These are phyloP conservation scores for Terrapene triunguis DNA, from an alignment of 2,113 vertebrate species.

Conservation along the genomic window DNA sequence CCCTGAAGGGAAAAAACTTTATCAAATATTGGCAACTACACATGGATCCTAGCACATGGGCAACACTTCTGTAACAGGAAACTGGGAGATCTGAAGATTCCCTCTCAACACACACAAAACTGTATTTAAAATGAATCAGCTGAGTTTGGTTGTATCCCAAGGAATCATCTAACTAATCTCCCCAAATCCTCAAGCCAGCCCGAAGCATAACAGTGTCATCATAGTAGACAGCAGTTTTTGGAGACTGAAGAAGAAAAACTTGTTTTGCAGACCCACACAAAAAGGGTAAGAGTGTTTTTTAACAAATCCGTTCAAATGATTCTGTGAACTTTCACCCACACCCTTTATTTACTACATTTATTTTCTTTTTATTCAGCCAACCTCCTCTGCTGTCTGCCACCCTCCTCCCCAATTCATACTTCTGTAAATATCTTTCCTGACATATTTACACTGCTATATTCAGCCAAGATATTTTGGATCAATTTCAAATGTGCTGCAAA, in stretches of 20 bases:
- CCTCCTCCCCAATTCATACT: background rate
- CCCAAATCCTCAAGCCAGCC: background rate
- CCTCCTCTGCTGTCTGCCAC: background rate
- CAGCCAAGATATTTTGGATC: fast-evolving
- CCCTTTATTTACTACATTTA: background rate
- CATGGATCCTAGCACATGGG: background rate
- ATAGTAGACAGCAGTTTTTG: background rate
- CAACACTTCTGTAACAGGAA: background rate
- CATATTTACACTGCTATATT: background rate
- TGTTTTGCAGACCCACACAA: background rate
- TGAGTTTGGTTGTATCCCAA: background rate
- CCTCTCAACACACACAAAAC: background rate
- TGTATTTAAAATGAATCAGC: background rate
- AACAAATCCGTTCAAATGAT: background rate
- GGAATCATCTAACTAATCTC: background rate
- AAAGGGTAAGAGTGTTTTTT: background rate
- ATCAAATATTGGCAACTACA: background rate
- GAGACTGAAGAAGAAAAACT: background rate
- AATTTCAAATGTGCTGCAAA: background rate
- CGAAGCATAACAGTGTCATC: background rate
- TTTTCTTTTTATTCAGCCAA: background rate
- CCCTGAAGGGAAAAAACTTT: background rate
- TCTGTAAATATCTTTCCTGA: background rate
- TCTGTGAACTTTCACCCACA: background rate
- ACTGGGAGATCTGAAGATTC: background rate